phyloP scores from a whole-genome alignment of 2,113 vertebrate species.

The Istiophorus platypterus region DNA sequence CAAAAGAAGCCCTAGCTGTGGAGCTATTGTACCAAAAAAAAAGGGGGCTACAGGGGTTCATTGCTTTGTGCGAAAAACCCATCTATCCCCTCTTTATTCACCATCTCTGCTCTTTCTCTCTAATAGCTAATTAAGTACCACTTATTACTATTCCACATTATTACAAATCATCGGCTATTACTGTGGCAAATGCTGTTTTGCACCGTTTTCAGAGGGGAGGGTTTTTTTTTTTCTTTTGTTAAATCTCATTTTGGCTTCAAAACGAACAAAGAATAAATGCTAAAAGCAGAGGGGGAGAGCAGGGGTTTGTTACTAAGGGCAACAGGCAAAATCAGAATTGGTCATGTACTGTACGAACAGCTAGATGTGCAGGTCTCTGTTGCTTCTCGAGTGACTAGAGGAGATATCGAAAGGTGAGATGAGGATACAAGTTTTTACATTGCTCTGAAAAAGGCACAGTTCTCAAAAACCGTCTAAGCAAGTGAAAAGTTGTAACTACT shows the following conservation, averaged over 20 bases:
- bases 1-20: constrained; percentile 72
- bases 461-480: background rate
- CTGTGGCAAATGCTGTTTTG: constrained; percentile 58
- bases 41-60: constrained; percentile 67
- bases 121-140: constrained; percentile 81
- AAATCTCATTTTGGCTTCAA: constrained; percentile 42
- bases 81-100: constrained; percentile 70
- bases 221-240: constrained; percentile 17
- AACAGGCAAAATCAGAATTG: constrained; percentile 24
- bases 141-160: constrained; percentile 76
- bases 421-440: background rate
- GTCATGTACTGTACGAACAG: background rate
- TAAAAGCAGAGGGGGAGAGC: constrained; percentile 30
- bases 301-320: constrained; percentile 41
- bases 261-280: constrained; percentile 47
- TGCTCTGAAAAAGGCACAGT: background rate
- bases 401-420: constrained; percentile 15
- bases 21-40: constrained; percentile 71
- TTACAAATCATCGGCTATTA: constrained; percentile 77
- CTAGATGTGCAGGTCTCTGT: background rate
- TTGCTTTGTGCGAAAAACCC: constrained; percentile 73
- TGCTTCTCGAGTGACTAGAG: background rate
- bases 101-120: constrained; percentile 65
- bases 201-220: constrained; percentile 27
- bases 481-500: background rate